Percentiles rank a stretch among this genome's conserved stretches.
phyloP scores from a whole-genome alignment of 2,113 vertebrate species.

The Rhinopomastus cyanomelas region DNA sequence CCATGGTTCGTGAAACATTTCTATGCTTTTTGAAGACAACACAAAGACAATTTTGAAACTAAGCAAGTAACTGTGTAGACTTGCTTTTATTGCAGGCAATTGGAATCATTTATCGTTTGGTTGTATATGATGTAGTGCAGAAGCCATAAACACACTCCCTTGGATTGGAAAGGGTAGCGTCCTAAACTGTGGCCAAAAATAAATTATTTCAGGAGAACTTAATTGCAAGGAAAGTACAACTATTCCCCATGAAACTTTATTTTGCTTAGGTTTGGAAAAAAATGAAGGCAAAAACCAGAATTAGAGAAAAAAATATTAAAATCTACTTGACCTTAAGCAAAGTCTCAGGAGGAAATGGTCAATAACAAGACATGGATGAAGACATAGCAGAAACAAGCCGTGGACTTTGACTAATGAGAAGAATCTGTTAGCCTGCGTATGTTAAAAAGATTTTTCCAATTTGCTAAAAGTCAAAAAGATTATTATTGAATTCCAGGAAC shows the following conservation, averaged over 20 bases:
- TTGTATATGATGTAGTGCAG: not conserved
- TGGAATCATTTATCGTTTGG: not conserved
- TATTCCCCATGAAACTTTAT: not conserved
- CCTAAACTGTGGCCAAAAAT: not conserved
- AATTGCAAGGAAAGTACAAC: not conserved
- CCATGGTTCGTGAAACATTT: not conserved
- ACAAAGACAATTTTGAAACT: not conserved
- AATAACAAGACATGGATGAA: not conserved
- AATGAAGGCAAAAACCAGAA: not conserved
- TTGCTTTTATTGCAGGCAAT: not conserved
- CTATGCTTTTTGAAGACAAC: constrained; percentile 4
- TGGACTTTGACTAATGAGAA: not conserved
- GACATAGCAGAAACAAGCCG: not conserved
- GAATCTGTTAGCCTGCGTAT: not conserved
- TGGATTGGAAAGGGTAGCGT: not conserved
- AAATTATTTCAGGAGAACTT: not conserved
- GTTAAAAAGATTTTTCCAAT: not conserved
- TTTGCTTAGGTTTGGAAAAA: not conserved
- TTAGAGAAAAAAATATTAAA: not conserved
- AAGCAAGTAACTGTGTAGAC: not conserved
- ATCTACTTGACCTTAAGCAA: not conserved
- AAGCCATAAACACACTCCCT: not conserved
- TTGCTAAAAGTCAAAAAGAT: not conserved
- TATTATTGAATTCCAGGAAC: not conserved
- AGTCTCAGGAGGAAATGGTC: not conserved